Evolutionary conservation across 2,797 vertebrate species (phyloP).

Genomic region (Lates japonicus): DNA sequence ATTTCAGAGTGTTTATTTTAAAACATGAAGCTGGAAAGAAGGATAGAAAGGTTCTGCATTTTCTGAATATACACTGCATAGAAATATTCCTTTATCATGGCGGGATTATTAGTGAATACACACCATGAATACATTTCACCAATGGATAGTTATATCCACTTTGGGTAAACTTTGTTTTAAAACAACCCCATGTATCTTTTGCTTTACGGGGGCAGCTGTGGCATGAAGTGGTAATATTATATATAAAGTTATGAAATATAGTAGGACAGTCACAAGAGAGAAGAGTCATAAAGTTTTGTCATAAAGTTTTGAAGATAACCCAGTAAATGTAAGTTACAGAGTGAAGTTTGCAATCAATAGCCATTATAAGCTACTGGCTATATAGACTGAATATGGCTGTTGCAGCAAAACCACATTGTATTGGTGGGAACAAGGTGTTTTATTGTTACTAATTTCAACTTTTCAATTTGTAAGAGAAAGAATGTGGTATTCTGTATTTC

Average conservation of each 20-base stretch:
- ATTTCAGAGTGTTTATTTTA: conserved; percentile 67
- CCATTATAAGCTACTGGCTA: background rate
- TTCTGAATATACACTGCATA: conserved; percentile 9
- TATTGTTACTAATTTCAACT: background rate
- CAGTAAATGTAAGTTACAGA: no score
- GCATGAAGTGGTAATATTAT: background rate
- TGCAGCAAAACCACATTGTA: background rate
- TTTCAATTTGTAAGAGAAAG: background rate
- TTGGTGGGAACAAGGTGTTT: background rate
- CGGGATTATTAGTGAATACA: conserved; percentile 21
- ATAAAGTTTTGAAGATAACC: no score
- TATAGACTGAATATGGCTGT: no score
- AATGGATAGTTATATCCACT: background rate
- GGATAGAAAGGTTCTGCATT: conserved; percentile 33
- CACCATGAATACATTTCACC: background rate
- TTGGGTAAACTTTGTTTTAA: background rate
- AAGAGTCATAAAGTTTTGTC: background rate
- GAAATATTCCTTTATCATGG: conserved; percentile 29
- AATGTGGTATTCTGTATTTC: no score
- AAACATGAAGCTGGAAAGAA: conserved; percentile 49
- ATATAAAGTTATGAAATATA: background rate
- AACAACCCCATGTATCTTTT: background rate
- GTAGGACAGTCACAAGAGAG: no score
- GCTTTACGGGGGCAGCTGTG: background rate
- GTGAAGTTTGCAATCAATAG: background rate